These are phyloP conservation scores for Notospermus geniculatus DNA, from an alignment of 1,140 invertebrate species.

Conservation along the genomic window DNA sequence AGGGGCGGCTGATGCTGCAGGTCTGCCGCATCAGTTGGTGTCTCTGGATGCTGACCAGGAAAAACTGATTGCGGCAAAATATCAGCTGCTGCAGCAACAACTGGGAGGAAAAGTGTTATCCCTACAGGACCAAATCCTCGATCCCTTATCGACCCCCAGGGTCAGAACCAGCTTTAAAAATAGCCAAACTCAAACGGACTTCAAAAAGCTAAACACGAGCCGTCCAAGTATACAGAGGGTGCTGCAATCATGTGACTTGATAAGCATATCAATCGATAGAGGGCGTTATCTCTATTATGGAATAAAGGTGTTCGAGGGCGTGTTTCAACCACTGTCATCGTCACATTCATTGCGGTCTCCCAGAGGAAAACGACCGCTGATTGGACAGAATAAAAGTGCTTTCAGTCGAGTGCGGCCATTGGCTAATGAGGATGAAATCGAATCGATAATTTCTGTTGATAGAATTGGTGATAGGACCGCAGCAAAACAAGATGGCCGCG, in stretches of 20 bases:
- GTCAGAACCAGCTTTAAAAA: too few species aligned
- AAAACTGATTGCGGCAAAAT: too few species aligned
- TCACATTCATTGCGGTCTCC: background rate
- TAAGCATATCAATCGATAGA: background rate
- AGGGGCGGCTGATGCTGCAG: too few species aligned
- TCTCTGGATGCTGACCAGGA: too few species aligned
- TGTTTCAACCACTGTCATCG: background rate
- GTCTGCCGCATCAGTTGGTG: too few species aligned
- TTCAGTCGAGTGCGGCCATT: background rate
- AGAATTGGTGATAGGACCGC: background rate
- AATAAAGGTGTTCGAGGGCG: slow-evolving; percentile 1
- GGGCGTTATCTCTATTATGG: background rate
- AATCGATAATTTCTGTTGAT: slow-evolving; percentile 5
- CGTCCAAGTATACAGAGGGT: slow-evolving; percentile 1
- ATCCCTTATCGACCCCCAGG: too few species aligned
- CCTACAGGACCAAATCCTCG: too few species aligned
- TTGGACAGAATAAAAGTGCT: slow-evolving; percentile 6
- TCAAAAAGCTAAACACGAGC: too few species aligned
- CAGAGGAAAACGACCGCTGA: slow-evolving; percentile 2
- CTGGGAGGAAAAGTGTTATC: too few species aligned
- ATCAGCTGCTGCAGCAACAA: too few species aligned
- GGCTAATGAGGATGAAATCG: background rate
- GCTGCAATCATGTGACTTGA: slow-evolving; percentile 3
- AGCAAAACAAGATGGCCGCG: background rate
- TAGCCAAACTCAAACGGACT: too few species aligned